These are phyloP conservation scores for Camponotus vicinus DNA, from an alignment of 1,140 invertebrate species.

Conservation along the genomic window DNA sequence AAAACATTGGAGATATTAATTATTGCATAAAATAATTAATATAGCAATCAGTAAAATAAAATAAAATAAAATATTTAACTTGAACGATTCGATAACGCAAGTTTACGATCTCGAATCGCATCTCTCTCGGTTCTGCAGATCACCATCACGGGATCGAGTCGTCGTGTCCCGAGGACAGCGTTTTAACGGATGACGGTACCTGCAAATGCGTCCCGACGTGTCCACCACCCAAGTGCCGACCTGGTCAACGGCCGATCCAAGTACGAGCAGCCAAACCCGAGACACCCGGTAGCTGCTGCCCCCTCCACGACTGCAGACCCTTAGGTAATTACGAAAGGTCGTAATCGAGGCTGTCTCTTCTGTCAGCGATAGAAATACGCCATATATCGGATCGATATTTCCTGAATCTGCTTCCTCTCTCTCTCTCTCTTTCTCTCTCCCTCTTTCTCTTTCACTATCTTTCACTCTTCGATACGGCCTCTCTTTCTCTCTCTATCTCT, in stretches of 20 bases:
- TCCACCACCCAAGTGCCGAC: constrained; percentile 77
- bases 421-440: not conserved
- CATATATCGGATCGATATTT: constrained; percentile 61
- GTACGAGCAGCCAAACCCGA: constrained; percentile 74
- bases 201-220: constrained; percentile 82
- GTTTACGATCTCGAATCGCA: not conserved
- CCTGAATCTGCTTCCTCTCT: constrained; percentile 24
- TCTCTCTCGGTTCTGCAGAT: constrained; percentile 31
- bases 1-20: not conserved
- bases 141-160: constrained; percentile 37
- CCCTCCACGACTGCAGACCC: constrained; percentile 80
- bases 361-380: constrained; percentile 50
- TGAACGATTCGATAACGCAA: not conserved
- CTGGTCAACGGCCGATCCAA: constrained; percentile 77
- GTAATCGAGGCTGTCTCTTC: constrained; percentile 51
- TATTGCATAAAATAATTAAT: not conserved
- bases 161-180: constrained; percentile 81
- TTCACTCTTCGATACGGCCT: not conserved
- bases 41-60: not conserved
- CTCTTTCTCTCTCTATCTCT: not conserved
- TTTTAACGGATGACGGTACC: constrained; percentile 77
- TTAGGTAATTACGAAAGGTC: constrained; percentile 78
- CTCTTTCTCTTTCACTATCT: not conserved
- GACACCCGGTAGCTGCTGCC: constrained; percentile 80
- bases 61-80: not conserved